Evolutionary conservation across 1,140 invertebrate genomes (phyloP), one percentile per base, ranked within the genome.

Genomic region (Dreissena rostriformis): DNA sequence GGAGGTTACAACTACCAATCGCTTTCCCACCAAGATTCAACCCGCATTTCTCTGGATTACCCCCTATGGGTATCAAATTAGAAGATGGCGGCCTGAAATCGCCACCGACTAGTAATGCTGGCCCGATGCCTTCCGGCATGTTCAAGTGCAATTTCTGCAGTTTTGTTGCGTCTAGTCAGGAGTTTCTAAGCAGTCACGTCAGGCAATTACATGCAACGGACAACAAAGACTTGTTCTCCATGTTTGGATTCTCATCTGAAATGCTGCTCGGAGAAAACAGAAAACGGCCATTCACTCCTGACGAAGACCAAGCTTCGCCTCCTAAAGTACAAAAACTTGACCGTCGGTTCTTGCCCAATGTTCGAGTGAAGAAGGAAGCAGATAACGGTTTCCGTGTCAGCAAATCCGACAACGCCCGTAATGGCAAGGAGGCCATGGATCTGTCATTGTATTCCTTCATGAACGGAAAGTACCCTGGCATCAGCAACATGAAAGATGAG

Each of bases 141-240:
- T 84, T 92, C 55, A 92, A 93, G 71, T 95, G 94, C 90, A 92
- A 89, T 70, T 84, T 94, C 17, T 95, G 94, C 87, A 90, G 91
- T 39, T 95, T 94, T 86, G 76, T 76, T 0, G 92, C 93, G 1
- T 90, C 91, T 10, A 88, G 57, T 24, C 85, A 88, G 55, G 93
- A 94, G 28, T 82, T 88, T 8, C 92, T 94, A 39, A 89, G 88
- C 11, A 88, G 91, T 49, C 94, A 95, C 86, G 88, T 94, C 70
- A 81, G 94, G 66, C 90, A 90, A 73, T 87, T 92, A 8, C 94
- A 95, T 81, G 93, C 92, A 0, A 76, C 90, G 10, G 93, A 94
- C 75, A 92, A 94, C 55, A 87, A 91, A 75, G 91, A 94, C 63
- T 84, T 93, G 19, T 90, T 91, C 63, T 91, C 88, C n/a, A 87